These are phyloP conservation scores for Pristionchus arcanus DNA, from an alignment of 2,888 invertebrate species.

Conservation along the genomic window DNA sequence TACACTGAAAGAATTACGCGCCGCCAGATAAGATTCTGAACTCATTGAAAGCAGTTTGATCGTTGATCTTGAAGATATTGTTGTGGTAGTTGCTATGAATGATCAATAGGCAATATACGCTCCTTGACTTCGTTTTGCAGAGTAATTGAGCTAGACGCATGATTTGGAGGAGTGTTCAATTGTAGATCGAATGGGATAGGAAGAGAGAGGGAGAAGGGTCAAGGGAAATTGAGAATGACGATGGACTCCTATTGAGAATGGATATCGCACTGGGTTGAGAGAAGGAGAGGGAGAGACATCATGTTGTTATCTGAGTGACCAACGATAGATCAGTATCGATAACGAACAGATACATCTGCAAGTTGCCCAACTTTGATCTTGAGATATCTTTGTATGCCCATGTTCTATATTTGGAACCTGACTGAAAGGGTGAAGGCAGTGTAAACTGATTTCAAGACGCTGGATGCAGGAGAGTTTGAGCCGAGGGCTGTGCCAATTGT, in stretches of 20 bases:
- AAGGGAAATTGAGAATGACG: constrained; percentile 40
- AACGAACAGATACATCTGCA: neutral
- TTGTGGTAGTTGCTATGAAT: neutral
- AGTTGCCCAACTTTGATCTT: neutral
- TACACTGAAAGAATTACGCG: constrained; percentile 27
- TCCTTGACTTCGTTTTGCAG: neutral
- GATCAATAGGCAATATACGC: neutral
- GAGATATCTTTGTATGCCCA: neutral
- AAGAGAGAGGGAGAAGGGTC: constrained; percentile 17
- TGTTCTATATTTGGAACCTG: neutral
- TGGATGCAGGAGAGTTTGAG: constrained; percentile 18
- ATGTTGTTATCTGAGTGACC: neutral
- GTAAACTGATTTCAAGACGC: neutral
- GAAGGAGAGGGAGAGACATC: neutral
- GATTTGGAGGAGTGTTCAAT: neutral
- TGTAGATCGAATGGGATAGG: neutral
- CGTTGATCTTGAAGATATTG: neutral
- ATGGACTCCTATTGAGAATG: constrained; percentile 15
- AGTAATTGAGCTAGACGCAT: neutral
- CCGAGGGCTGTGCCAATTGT: constrained; percentile 38
- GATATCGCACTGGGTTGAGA: constrained; percentile 14
- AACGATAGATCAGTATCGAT: neutral
- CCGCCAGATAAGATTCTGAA: neutral
- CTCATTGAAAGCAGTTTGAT: neutral
- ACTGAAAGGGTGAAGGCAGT: neutral